phyloP scores from a whole-genome alignment of 2,113 vertebrate genomes.

The Nyctereutes procyonoides region DNA sequence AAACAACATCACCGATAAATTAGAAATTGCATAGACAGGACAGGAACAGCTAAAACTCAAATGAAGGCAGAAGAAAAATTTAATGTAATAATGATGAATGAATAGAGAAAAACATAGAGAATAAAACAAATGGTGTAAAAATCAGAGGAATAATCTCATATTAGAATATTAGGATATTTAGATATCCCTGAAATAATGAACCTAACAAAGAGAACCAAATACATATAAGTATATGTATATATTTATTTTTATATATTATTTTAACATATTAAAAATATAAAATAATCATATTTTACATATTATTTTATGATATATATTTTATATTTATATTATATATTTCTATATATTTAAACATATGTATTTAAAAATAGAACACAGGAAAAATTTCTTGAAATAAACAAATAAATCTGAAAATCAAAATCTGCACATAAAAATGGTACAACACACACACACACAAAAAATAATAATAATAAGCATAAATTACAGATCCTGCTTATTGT shows the following conservation, averaged over 20 bases:
- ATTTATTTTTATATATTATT: not conserved
- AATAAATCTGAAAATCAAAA: not conserved
- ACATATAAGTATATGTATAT: not conserved
- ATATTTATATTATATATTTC: not conserved
- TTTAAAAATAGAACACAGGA: not conserved
- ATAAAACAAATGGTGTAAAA: not conserved
- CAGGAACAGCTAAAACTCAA: slow-evolving; percentile 36
- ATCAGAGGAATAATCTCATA: not conserved
- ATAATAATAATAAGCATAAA: not conserved
- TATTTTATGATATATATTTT: not conserved
- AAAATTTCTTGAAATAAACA: not conserved
- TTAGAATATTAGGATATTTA: not conserved
- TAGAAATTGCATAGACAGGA: not conserved
- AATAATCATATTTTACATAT: not conserved
- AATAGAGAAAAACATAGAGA: not conserved
- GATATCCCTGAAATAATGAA: not conserved
- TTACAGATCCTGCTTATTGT: not conserved
- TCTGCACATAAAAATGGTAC: not conserved
- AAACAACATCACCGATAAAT: not conserved
- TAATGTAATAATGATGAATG: not conserved
- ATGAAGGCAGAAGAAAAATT: not conserved
- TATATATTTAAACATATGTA: not conserved
- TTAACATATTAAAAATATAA: not conserved
- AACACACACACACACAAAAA: not conserved
- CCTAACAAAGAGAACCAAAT: not conserved